phyloP scores from a whole-genome alignment of 2,113 vertebrate species.

The Menidia beryllina region DNA sequence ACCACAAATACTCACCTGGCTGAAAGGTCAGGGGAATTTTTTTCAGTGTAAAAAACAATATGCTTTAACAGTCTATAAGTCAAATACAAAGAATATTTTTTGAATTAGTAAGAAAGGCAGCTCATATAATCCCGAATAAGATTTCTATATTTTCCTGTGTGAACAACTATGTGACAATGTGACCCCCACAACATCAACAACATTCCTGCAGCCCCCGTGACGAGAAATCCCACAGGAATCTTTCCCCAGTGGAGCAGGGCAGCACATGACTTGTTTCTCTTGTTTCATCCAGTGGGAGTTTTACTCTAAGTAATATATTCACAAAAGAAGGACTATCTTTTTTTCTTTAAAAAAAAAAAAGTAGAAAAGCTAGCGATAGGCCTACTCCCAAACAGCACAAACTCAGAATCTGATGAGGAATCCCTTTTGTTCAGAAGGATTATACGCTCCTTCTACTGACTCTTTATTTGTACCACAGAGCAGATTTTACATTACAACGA shows the following conservation, averaged over 20 bases:
- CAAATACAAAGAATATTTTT: constrained; percentile 9
- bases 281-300: constrained; percentile 7
- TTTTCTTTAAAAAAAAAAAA: constrained; percentile 6
- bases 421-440: constrained; percentile 52
- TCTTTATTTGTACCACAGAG: constrained; percentile 19
- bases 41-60: constrained; percentile 38
- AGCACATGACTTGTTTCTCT: constrained; percentile 24
- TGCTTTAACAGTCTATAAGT: constrained; percentile 30
- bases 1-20: constrained; percentile 20
- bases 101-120: constrained; percentile 7
- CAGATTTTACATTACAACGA: constrained; percentile 19
- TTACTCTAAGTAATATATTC: constrained; percentile 8
- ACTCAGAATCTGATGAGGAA: constrained; percentile 36
- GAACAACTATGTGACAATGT: constrained; percentile 27
- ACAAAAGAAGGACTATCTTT: constrained; percentile 5
- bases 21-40: constrained; percentile 20
- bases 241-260: constrained; percentile 30
- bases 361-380: constrained; percentile 17
- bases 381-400: constrained; percentile 18
- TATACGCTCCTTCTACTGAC: constrained; percentile 33
- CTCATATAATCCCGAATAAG: constrained; percentile 17
- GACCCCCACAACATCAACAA: not conserved
- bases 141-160: constrained; percentile 8
- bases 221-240: constrained; percentile 9
- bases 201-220: constrained; percentile 14